A percentile compares a stretch with the other conserved stretches of the same genome.
Conservation (phyloP, 1,140 invertebrate species). For the Trissolcus basalis region DNA sequence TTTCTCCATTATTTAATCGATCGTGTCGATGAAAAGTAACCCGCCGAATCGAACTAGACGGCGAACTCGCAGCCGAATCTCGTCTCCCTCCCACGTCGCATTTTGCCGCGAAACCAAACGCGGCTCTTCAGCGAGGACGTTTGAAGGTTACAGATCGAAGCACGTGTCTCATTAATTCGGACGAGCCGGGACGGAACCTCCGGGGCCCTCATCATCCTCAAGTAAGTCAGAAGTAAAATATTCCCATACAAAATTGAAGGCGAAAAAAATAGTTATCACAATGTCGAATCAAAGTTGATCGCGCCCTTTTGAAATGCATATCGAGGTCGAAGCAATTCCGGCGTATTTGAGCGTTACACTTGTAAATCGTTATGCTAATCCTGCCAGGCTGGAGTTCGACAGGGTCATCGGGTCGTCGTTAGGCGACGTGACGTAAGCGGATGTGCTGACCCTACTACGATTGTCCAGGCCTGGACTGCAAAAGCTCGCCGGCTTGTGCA, state of each 20-base stretch:
- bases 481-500: slow-evolving; percentile 24
- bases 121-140: not conserved
- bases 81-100: not conserved
- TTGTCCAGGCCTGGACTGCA: slow-evolving; percentile 28
- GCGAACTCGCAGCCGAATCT: not conserved
- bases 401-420: slow-evolving; percentile 66
- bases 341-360: slow-evolving; percentile 47
- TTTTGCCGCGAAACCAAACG: not conserved
- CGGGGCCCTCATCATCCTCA: not conserved
- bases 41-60: not conserved
- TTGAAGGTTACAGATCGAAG: not conserved
- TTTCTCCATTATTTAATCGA: not conserved
- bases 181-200: not conserved
- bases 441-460: slow-evolving; percentile 68
- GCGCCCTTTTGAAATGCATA: slow-evolving; percentile 43
- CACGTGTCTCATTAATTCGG: not conserved
- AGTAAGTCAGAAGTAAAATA: not conserved
- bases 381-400: slow-evolving; percentile 63
- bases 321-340: slow-evolving; percentile 37
- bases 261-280: not conserved
- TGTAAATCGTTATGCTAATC: slow-evolving; percentile 69
- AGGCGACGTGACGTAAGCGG: slow-evolving; percentile 69
- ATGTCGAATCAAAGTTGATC: slow-evolving; percentile 18
- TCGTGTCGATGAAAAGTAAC: not conserved
- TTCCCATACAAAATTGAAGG: not conserved